Conservation (phyloP, 2,113 vertebrate species). For the Peromyscus californicus region DNA sequence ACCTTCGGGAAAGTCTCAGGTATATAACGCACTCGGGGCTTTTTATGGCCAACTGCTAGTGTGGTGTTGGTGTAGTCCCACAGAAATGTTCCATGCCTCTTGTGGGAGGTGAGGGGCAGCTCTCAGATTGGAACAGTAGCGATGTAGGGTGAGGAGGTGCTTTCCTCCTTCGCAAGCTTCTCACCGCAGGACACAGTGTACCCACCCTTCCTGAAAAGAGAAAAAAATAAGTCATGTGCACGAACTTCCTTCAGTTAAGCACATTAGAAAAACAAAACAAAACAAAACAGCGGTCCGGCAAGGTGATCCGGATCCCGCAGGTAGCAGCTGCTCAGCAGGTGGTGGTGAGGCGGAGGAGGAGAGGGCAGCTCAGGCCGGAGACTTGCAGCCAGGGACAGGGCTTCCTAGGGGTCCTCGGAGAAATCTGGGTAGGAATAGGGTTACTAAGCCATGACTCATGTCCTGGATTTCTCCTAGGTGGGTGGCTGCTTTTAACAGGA, state of each 20-base stretch:
- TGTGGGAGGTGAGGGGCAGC: background rate
- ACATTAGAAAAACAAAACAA: constrained; percentile 18
- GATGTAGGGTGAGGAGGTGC: constrained; percentile 22
- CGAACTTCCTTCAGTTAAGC: constrained; percentile 67
- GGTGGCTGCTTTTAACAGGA: background rate
- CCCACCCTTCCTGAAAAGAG: constrained; percentile 2
- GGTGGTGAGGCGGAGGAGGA: constrained; percentile 43
- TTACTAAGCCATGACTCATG: background rate
- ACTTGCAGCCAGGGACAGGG: background rate
- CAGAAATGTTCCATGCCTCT: constrained; percentile 29
- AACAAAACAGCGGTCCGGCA: constrained; percentile 20
- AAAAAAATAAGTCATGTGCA: constrained; percentile 55
- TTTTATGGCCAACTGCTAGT: background rate
- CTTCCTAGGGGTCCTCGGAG: background rate
- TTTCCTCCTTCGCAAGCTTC: constrained; percentile 43
- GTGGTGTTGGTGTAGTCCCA: background rate
- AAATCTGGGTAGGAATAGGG: background rate
- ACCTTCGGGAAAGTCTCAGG: background rate
- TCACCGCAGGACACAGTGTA: constrained; percentile 45
- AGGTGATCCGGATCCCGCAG: constrained; percentile 63
- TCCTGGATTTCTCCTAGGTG: background rate
- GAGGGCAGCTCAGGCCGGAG: background rate
- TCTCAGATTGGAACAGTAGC: constrained; percentile 18
- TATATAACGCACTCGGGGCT: background rate
- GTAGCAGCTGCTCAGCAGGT: constrained; percentile 67